A percentile compares a stretch with the other conserved stretches of the same genome.
These are phyloP conservation scores for Alcis repandata DNA, from an alignment of 2,888 invertebrate genomes.

Conservation along the genomic window DNA sequence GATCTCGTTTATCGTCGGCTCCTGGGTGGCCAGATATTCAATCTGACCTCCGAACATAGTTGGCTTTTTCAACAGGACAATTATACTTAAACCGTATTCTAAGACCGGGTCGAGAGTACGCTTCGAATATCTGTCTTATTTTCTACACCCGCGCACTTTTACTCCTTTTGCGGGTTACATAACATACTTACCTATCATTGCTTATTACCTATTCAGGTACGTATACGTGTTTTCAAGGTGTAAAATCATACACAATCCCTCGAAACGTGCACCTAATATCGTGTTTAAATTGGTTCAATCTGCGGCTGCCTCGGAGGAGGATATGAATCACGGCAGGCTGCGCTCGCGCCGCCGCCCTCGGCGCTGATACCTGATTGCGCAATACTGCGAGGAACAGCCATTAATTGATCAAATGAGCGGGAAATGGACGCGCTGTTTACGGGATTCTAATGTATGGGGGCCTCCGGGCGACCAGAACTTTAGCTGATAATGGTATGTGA, in stretches of 20 bases:
- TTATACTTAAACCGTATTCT: no score
- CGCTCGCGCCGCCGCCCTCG: slow-evolving; percentile 49
- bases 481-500: slow-evolving; percentile 1
- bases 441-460: slow-evolving; percentile 32
- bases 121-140: no score
- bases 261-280: slow-evolving; percentile 31
- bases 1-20: no score
- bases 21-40: no score
- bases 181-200: background rate
- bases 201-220: background rate
- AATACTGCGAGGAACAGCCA: slow-evolving; percentile 47
- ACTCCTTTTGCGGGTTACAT: no score
- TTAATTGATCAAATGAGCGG: slow-evolving; percentile 46
- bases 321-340: slow-evolving; percentile 58
- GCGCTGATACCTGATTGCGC: slow-evolving; percentile 62
- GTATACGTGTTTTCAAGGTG: slow-evolving; percentile 9
- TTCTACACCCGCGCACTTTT: no score
- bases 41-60: no score
- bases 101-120: no score
- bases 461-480: slow-evolving; percentile 7
- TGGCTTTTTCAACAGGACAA: no score
- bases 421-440: slow-evolving; percentile 37
- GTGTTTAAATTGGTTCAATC: slow-evolving; percentile 47
- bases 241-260: slow-evolving; percentile 28
- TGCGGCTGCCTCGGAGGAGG: slow-evolving; percentile 39